Evolutionary conservation across 1,140 invertebrate species (phyloP).

Genomic region (Rhyzopertha dominica): DNA sequence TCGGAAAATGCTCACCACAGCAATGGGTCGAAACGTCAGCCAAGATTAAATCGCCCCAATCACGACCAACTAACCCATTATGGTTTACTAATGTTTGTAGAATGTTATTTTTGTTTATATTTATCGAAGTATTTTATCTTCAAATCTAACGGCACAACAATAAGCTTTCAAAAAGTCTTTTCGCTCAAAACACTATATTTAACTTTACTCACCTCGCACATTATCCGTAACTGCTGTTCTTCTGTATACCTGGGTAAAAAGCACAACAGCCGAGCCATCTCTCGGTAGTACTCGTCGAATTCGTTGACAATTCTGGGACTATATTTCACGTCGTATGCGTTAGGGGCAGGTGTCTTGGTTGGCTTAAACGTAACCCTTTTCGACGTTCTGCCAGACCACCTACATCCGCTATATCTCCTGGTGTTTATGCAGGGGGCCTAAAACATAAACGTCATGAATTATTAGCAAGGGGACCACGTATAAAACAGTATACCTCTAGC

Average conservation of each 20-base stretch:
- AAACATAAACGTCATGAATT: not conserved
- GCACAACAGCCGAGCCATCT: conserved; percentile 23
- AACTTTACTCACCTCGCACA: conserved; percentile 17
- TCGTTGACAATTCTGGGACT: conserved; percentile 9
- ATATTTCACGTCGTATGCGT: conserved; percentile 14
- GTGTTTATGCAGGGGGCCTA: not conserved
- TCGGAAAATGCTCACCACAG: too few relatives aligned
- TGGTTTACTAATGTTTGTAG: too few relatives aligned
- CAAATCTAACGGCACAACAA: too few relatives aligned
- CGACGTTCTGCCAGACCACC: conserved; percentile 15
- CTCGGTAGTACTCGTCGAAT: conserved; percentile 18
- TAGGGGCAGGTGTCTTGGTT: conserved; percentile 15
- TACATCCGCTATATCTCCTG: conserved; percentile 16
- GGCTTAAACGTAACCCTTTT: conserved; percentile 5
- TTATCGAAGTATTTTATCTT: too few relatives aligned
- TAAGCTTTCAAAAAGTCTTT: too few relatives aligned
- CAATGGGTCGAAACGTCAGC: too few relatives aligned
- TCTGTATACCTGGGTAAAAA: conserved; percentile 21
- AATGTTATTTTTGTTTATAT: too few relatives aligned
- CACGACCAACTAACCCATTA: too few relatives aligned
- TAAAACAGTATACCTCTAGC: too few relatives aligned
- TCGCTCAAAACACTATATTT: too few relatives aligned
- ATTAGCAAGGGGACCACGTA: not conserved
- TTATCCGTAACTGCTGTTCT: conserved; percentile 13
- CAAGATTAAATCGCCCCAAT: too few relatives aligned